Base-by-base conservation (phyloP, 2,888 invertebrate genomes). In the Micoletzkya japonica region DNA sequence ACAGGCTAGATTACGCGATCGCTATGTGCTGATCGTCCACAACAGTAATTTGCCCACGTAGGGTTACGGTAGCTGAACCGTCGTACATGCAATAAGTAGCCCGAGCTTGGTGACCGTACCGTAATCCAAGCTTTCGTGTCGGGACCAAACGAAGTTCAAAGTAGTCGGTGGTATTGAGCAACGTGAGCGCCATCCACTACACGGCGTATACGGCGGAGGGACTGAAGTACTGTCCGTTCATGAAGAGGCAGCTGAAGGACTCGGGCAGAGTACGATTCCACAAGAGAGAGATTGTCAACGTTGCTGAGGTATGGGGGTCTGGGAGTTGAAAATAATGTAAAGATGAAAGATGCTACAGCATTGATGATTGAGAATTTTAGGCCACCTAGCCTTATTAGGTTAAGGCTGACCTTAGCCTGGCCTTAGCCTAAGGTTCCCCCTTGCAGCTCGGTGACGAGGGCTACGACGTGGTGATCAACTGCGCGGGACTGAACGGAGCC, bases 391-490 rank as follows among this genome's bases (percentile, higher is more conserved):
- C n/a, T n/a, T n/a, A n/a, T n/a, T 34, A 66, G 26, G 52, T 24
- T 34, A 4, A 60, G 69, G 54, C 26, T n/a, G 10, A 54, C 54
- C 6, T 10, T 54, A 54, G 17, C 24, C 26, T 24, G 26, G 7
- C 54, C 14, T 14, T 14, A 24, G 17, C 54, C 17, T n/a, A 54
- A 14, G 7, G 30, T 24, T 66, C 24, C 17, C 20, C n/a, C 24
- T 72, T 67, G 37, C 66, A 76, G 64, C 34, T 78, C 20, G 78
- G 76, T 3, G 85, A 82, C 10, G 28, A 80, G 54, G 73, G 75
- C 34, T 87, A 81, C 76, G 86, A 87, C 74, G 79, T 88, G 1
- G 85, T 88, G 28, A 85, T 88, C n/a, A 88, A 88, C 79, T 88
- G 87, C 73, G 81, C 85, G 24, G 88, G 87, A 10, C 73, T 88